phyloP scores from a whole-genome alignment of 2,113 vertebrate genomes.

The Mastomys natalensis region DNA sequence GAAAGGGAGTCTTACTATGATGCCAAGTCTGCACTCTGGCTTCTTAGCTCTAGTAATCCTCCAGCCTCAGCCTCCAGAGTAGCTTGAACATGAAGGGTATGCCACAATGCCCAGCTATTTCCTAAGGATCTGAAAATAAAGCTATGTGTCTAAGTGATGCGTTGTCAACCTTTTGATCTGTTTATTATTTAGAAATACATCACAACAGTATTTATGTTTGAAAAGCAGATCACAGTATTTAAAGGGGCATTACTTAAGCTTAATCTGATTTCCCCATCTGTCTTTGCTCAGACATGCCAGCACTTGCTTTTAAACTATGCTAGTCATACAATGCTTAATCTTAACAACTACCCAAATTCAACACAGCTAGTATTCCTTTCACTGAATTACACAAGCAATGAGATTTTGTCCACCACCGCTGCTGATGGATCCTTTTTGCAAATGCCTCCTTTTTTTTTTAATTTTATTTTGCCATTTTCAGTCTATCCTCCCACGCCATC shows the following conservation, averaged over 20 bases:
- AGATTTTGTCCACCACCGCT: background rate
- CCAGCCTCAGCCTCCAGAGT: background rate
- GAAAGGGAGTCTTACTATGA: background rate
- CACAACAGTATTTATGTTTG: conserved; percentile 36
- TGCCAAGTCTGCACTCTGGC: background rate
- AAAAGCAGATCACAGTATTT: conserved; percentile 2
- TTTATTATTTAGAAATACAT: background rate
- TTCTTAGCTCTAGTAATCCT: background rate
- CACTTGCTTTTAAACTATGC: background rate
- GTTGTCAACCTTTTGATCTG: background rate
- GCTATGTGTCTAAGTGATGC: background rate
- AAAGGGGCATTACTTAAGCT: background rate
- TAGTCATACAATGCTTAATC: background rate
- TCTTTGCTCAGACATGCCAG: conserved; percentile 55
- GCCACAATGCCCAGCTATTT: background rate
- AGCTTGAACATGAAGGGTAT: background rate
- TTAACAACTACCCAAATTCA: background rate
- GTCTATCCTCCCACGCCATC: background rate
- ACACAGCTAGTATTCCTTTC: conserved; percentile 1
- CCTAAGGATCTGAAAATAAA: conserved; percentile 21
- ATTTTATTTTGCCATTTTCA: too few relatives aligned
- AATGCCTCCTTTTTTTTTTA: background rate
- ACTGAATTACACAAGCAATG: background rate
- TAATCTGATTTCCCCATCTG: background rate
- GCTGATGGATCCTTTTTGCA: background rate